A percentile compares a stretch with the other conserved stretches of the same genome.
Conservation (phyloP, 2,797 vertebrate species). For the Lagocephalus sceleratus region DNA sequence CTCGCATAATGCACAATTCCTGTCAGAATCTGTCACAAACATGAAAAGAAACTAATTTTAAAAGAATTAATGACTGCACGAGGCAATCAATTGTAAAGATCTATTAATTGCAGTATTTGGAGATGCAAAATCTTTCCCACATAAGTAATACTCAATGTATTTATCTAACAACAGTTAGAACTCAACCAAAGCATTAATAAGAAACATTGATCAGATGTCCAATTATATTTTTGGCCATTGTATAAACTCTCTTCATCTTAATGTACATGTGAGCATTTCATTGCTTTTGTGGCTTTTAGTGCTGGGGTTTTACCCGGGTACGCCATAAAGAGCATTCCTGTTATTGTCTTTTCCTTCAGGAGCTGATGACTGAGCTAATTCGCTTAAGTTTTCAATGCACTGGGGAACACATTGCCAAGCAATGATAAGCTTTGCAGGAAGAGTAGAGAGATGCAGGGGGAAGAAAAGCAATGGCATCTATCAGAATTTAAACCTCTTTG, state of each 20-base stretch:
- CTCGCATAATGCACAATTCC: neutral
- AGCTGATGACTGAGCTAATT: conserved; percentile 99
- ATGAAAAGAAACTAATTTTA: too few relatives aligned
- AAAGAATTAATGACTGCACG: too few relatives aligned
- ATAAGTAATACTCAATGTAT: neutral
- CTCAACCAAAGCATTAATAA: too few relatives aligned
- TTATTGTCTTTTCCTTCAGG: conserved; percentile 93
- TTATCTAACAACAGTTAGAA: neutral
- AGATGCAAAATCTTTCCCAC: neutral
- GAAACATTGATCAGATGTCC: too few relatives aligned
- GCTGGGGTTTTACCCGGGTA: conserved; percentile 82
- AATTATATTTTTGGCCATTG: neutral
- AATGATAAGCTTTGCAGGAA: conserved; percentile 91
- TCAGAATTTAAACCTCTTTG: conserved; percentile 91
- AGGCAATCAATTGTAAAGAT: too few relatives aligned
- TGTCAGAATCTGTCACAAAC: neutral
- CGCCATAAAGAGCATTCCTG: conserved; percentile 91
- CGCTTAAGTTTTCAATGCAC: conserved; percentile 98
- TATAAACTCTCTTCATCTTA: conserved; percentile 39
- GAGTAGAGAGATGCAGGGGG: conserved; percentile 76
- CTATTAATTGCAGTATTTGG: neutral
- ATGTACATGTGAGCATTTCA: conserved; percentile 59
- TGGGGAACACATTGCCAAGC: conserved; percentile 93
- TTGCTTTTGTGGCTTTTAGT: conserved; percentile 66
- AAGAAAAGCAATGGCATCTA: conserved; percentile 84